Base-by-base conservation (phyloP, 1,140 invertebrate species). In the Berghia stephanieae region DNA sequence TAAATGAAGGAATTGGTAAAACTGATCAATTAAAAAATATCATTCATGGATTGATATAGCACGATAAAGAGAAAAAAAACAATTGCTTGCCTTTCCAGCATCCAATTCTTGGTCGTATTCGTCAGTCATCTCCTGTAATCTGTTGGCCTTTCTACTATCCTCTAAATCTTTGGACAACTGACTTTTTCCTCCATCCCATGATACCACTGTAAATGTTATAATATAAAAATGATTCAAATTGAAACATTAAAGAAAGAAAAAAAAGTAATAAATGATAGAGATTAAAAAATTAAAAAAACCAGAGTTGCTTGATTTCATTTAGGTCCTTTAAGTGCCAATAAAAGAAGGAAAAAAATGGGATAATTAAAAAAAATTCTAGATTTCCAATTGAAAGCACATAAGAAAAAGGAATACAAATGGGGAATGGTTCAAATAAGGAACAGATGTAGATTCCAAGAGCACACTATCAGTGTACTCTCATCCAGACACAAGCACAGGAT, bases 151-250 rank as follows among this genome's bases (percentile, higher is more conserved):
- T n/a, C 68, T 34, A 24, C 34, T 31, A 5, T 44, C 63, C 27
- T 76, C 42, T 55, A 73, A n/a, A 16, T 73, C 71, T 38, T 49
- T 52, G 42, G 67, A 60, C 44, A 67, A 40, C 43, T 76, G 74
- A 38, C 52, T 76, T 60, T 76, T 76, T 18, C 43, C 38, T n/a
- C 74, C 74, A 49, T 76, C 74, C 74, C 74, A 76, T 1, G 74
- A 76, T 8, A 68, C 27, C 24, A 76, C 74, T 76, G 63, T 27
- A 34, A 36, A 10, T n/a, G n/a, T n/a, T n/a, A n/a, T n/a, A 57
- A 38, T 10, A 60, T 27, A 60, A 27, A 60, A 27, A n/a, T 27
- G 24, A 60, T 10, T 60, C 10, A 60, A 10, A 10, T 60, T 27
- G 16, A 60, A 10, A 27, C 31, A 60, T n/a, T 8, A 60, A 10